phyloP scores from a whole-genome alignment of 2,113 vertebrate species.

The Azemiops feae region DNA sequence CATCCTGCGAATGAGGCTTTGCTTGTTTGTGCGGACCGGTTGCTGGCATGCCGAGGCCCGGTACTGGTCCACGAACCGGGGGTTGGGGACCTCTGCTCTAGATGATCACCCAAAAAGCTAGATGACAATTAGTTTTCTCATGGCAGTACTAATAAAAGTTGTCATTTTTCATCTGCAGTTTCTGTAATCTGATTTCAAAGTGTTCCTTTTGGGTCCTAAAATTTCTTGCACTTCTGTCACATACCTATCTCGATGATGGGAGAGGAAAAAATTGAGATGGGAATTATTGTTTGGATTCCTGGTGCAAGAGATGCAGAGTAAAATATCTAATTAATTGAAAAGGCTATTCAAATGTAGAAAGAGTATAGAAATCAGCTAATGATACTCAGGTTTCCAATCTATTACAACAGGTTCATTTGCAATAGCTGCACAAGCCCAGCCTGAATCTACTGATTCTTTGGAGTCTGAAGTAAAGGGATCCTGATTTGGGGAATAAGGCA shows the following conservation, averaged over 20 bases:
- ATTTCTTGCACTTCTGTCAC: not conserved
- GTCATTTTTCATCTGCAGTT: not conserved
- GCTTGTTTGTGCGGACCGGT: too few species aligned
- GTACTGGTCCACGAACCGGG: too few species aligned
- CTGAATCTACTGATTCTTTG: not conserved
- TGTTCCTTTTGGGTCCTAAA: not conserved
- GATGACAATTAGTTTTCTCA: not conserved
- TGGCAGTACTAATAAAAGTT: not conserved
- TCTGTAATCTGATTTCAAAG: not conserved
- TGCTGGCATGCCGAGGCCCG: too few species aligned
- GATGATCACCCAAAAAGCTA: not conserved
- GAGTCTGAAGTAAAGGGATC: not conserved
- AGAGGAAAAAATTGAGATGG: not conserved
- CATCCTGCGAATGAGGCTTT: too few species aligned
- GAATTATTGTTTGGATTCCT: not conserved
- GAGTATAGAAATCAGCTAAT: not conserved
- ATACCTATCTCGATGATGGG: not conserved
- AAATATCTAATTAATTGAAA: not conserved
- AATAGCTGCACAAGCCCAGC: not conserved
- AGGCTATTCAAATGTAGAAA: not conserved
- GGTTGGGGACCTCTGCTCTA: not conserved
- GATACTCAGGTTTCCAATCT: not conserved
- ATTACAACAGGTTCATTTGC: not conserved
- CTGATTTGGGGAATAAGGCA: not conserved
- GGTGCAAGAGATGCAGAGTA: not conserved